Base-by-base conservation (phyloP, 37 sponge, comb jelly and placozoan species). In the Dysidea cf. avara region DNA sequence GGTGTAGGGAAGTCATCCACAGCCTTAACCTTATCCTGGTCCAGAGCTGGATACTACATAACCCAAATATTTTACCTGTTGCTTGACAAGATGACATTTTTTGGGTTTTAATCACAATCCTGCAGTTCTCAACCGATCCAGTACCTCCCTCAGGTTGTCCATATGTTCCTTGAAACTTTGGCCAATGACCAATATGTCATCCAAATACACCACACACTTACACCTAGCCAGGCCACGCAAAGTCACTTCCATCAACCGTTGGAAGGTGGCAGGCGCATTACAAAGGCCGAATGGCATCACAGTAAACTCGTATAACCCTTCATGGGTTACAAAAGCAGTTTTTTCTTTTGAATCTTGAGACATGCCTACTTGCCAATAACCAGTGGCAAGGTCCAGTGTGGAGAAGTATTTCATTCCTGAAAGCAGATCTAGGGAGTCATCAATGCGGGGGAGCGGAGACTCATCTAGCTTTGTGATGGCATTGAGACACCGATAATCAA, bases 401-500 rank as follows among this genome's bases (percentile, higher is more conserved):
- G 83, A 40, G 50, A 74, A 81, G n/a, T 58, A 35, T 59, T 31
- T 30, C 39, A 33, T 34, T 2, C 72, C 75, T 29, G 56, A 54
- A 55, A 81, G 50, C 28, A 32, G 22, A 36, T 76, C 74, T 25
- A 75, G 68, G 17, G 66, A 53, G 59, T 83, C 77, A 7, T 83
- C 77, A 1, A 83, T 76, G 14, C 69, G 11, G 3, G 84, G 84
- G 13, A 72, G 56, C n/a, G 89, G 83, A 33, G 69, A 87, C 5
- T 58, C 66, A 53, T 77, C 89, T 25, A 70, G 63, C 31, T 25
- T 52, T 4, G 83, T 87, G 30, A 76, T 26, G 17, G 62, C 78
- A 71, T 87, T 87, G 7, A 87, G 25, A 7, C 68, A 26, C 26
- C 83, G 39, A 49, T 87, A 77, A 53, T 87, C 83, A 5, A 87